Percentiles rank a stretch among this genome's conserved stretches.
phyloP scores from a whole-genome alignment of 2,113 vertebrate species.

The Carlito syrichta region DNA sequence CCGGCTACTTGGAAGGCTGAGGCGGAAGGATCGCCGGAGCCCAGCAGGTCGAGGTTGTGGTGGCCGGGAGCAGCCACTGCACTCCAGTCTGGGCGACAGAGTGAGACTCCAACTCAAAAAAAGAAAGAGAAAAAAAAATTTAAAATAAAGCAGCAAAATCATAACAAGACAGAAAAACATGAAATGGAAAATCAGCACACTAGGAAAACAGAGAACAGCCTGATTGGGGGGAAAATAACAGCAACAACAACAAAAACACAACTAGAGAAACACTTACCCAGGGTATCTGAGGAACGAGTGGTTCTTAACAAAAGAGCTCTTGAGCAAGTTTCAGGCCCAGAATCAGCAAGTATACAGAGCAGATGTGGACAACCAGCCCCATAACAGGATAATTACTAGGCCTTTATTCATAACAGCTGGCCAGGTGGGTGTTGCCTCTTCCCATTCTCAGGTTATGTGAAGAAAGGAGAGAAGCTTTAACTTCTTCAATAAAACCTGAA shows the following conservation, averaged over 20 bases:
- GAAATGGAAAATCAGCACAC: neutral
- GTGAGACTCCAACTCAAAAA: too few relatives aligned
- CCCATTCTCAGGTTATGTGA: too few relatives aligned
- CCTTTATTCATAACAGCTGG: neutral
- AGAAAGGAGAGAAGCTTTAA: neutral
- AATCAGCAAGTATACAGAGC: fast-evolving
- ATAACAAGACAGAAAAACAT: neutral
- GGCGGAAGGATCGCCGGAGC: too few relatives aligned
- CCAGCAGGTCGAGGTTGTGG: too few relatives aligned
- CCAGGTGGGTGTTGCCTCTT: fast-evolving
- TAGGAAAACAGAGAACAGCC: neutral
- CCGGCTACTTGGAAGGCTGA: too few relatives aligned
- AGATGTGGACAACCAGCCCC: fast-evolving
- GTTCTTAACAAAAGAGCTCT: fast-evolving
- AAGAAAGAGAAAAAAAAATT: neutral
- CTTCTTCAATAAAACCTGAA: neutral
- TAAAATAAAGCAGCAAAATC: neutral
- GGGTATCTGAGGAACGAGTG: neutral
- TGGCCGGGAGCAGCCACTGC: too few relatives aligned
- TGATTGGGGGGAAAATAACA: neutral
- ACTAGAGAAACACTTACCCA: neutral
- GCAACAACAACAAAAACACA: neutral
- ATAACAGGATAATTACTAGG: fast-evolving
- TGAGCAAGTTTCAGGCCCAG: fast-evolving
- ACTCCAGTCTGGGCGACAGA: too few relatives aligned